phyloP scores from a whole-genome alignment of 2,113 vertebrate species.

The Ellobius talpinus region DNA sequence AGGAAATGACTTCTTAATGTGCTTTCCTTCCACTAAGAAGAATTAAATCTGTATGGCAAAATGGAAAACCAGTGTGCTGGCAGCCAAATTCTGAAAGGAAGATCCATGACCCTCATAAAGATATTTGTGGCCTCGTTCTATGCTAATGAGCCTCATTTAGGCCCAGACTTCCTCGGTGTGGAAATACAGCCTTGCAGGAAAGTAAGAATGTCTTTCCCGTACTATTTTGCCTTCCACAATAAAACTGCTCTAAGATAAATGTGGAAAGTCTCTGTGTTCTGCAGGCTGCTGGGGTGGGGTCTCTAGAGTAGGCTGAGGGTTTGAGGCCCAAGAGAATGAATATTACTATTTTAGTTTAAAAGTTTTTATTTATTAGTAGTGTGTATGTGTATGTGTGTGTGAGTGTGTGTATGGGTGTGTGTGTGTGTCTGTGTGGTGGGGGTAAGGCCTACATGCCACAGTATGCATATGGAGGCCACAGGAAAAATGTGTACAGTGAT shows the following conservation, averaged over 20 bases:
- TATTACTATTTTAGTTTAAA: background rate
- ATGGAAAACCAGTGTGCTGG: conserved; percentile 83
- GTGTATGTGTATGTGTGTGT: background rate
- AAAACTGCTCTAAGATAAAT: conserved; percentile 45
- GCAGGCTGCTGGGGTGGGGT: background rate
- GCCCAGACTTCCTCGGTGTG: conserved; percentile 50
- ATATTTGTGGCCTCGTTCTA: conserved; percentile 76
- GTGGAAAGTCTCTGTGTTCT: conserved; percentile 28
- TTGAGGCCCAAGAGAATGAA: background rate
- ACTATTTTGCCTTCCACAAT: conserved; percentile 37
- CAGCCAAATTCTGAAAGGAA: conserved; percentile 82
- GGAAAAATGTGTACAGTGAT: background rate
- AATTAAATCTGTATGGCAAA: conserved; percentile 85
- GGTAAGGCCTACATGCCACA: background rate
- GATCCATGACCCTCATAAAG: conserved; percentile 82
- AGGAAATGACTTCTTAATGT: conserved; percentile 86
- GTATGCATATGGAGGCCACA: background rate
- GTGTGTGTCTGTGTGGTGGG: no score
- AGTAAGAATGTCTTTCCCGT: background rate
- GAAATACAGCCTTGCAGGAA: conserved; percentile 63
- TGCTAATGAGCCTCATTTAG: conserved; percentile 84
- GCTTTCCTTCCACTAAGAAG: conserved; percentile 83
- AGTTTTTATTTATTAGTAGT: background rate
- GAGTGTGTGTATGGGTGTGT: no score
- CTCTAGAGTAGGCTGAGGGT: background rate